Evolutionary conservation across 2,797 vertebrate species (phyloP).

Genomic region (Artibeus lituratus): DNA sequence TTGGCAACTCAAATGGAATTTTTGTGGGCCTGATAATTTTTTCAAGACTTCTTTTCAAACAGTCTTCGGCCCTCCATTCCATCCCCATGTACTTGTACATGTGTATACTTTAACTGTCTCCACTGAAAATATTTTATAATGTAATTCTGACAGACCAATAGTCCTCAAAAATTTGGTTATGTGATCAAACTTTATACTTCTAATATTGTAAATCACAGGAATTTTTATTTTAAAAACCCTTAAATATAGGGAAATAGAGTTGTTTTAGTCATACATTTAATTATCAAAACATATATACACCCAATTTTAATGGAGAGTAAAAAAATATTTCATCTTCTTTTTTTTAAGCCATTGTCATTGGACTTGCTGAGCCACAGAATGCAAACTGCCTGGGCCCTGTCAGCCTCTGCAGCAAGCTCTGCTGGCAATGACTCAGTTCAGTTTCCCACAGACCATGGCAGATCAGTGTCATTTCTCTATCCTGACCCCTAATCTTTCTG

Average conservation of each 20-base stretch:
- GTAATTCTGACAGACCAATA: slow-evolving; percentile 8
- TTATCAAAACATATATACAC: neutral
- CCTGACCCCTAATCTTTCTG: neutral
- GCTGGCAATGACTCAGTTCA: neutral
- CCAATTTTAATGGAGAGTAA: neutral
- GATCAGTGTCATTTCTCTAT: neutral
- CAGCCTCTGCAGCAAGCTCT: neutral
- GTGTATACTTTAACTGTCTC: neutral
- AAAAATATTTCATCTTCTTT: neutral
- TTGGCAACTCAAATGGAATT: slow-evolving; percentile 72
- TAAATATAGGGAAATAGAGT: neutral
- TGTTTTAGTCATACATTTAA: neutral
- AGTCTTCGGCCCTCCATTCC: neutral
- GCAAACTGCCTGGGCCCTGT: neutral
- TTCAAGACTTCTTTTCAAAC: slow-evolving; percentile 60
- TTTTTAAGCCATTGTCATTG: neutral
- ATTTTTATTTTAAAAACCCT: neutral
- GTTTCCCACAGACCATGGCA: neutral
- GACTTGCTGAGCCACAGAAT: neutral
- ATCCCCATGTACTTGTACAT: neutral
- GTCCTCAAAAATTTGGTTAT: neutral
- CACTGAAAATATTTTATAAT: neutral
- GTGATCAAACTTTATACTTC: neutral
- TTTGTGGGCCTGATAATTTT: slow-evolving; percentile 69
- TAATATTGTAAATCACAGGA: neutral